These are phyloP conservation scores for Drosophila ananassae DNA, from an alignment of 1,140 invertebrate genomes.

Conservation along the genomic window DNA sequence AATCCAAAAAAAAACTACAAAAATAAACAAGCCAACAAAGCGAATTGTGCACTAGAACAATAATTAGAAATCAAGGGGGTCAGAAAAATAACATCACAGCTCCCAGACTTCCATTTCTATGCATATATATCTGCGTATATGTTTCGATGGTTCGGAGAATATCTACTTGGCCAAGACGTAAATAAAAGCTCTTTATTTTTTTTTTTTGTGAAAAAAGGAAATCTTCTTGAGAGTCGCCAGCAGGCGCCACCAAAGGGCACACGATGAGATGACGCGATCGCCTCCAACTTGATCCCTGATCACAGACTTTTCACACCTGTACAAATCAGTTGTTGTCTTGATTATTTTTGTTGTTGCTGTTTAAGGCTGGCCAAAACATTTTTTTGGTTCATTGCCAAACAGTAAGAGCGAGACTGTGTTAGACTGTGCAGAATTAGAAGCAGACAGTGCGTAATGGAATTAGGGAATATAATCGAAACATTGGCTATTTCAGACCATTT, in stretches of 20 bases:
- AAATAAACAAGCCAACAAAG: constrained; percentile 52
- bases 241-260: constrained; percentile 50
- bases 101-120: constrained; percentile 24
- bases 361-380: constrained; percentile 28
- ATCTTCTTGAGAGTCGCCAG: constrained; percentile 26
- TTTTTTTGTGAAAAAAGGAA: not conserved
- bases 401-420: constrained; percentile 20
- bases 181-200: constrained; percentile 18
- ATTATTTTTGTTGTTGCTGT: constrained; percentile 18
- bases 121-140: not conserved
- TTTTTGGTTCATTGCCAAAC: constrained; percentile 79
- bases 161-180: constrained; percentile 17
- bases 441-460: constrained; percentile 2
- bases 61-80: constrained; percentile 25
- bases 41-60: constrained; percentile 40
- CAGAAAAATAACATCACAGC: constrained; percentile 14
- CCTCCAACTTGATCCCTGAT: constrained; percentile 44
- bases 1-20: constrained; percentile 13
- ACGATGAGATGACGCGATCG: constrained; percentile 28
- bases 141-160: constrained; percentile 11
- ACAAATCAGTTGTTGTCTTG: constrained; percentile 67
- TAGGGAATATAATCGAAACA: not conserved
- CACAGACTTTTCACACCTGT: constrained; percentile 77
- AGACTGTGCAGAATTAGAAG: constrained; percentile 21
- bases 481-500: constrained; percentile 2